Evolutionary conservation across 2,888 invertebrate genomes (phyloP).

Genomic region (Mimas tiliae): DNA sequence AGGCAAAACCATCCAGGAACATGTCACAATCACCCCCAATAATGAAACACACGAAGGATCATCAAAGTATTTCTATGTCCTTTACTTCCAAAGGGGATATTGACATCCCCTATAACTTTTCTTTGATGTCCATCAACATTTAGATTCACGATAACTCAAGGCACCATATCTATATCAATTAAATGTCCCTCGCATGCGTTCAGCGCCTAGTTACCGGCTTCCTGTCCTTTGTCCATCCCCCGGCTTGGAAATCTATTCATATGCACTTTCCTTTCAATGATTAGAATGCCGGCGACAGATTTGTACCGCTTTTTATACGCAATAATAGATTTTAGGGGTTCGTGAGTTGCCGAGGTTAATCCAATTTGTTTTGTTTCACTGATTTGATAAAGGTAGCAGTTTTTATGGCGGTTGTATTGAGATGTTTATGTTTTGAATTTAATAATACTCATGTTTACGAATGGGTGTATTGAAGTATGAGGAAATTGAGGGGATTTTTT

Average conservation of each 20-base stretch:
- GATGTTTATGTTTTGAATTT: constrained; percentile 9
- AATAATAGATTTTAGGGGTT: constrained; percentile 17
- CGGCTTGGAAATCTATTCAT: constrained; percentile 33
- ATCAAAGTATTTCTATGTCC: background rate
- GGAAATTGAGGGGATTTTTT: background rate
- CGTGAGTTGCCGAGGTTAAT: constrained; percentile 8
- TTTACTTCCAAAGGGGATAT: constrained; percentile 4
- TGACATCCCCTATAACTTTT: background rate
- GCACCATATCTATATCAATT: constrained; percentile 28
- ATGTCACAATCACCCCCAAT: background rate
- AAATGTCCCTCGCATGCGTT: constrained; percentile 26
- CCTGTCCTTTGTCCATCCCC: constrained; percentile 40
- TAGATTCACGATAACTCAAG: constrained; percentile 19
- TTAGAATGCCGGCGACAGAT: constrained; percentile 27
- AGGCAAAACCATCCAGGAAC: background rate
- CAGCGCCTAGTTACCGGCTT: constrained; percentile 39
- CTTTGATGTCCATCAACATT: constrained; percentile 22
- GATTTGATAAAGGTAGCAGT: constrained; percentile 6
- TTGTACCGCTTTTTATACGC: constrained; percentile 22
- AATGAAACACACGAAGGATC: background rate
- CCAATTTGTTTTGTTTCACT: constrained; percentile 14
- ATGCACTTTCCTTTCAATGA: constrained; percentile 29
- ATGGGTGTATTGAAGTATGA: background rate
- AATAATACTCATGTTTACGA: constrained; percentile 5
- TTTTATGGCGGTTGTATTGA: constrained; percentile 12